Evolutionary conservation across 2,888 invertebrate genomes (phyloP), one percentile per base, ranked within the genome.

Genomic region (Troides oblongomaculatus): DNA sequence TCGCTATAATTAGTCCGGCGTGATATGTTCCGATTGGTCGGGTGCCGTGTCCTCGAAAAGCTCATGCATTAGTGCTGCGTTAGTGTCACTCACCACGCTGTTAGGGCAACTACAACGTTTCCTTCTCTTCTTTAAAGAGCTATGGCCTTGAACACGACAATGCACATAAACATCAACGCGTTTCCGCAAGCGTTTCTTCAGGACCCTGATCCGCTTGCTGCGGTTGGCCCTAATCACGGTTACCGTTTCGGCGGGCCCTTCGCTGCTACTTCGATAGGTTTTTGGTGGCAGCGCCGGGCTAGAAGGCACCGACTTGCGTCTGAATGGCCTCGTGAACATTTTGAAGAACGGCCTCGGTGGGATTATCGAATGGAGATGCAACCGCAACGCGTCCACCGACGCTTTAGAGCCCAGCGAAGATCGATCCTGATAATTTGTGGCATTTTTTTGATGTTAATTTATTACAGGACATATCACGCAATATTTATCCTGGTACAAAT

Each of bases 261-360:
- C 93, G 81, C 93, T 93, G 85, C 92, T 91, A 77, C 93, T 90
- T 64, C 93, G 78, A 77, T 83, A 89, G 5, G 88, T 89, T 80
- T 94, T 93, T 62, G 94, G 93, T 6, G 94, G 94, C 67, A 94
- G 89, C 60, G 94, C 93, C 2, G 95, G 95, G 74, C 94, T 94
- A 71, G 94, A 93, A 8, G 95, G 94, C 39, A 93, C 94, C 56
- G 95, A 95, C 87, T 95, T 95, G 86, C 95, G 94, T 74, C 94
- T 92, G 85, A 95, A 95, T 58, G 95, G 95, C 78, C 95, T 93
- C 74, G 94, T 92, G 77, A 95, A 93, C 81, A 95, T 89, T 85
- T 93, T 94, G 84, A 95, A 94, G 87, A 95, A 93, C 76, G 94
- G 93, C 84, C 90, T 87, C 81, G 93, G 93, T 61, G 94, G 94